A percentile compares a stretch with the other conserved stretches of the same genome.
phyloP scores from a whole-genome alignment of 2,888 invertebrate genomes.

The Epistrophe grossulariae region DNA sequence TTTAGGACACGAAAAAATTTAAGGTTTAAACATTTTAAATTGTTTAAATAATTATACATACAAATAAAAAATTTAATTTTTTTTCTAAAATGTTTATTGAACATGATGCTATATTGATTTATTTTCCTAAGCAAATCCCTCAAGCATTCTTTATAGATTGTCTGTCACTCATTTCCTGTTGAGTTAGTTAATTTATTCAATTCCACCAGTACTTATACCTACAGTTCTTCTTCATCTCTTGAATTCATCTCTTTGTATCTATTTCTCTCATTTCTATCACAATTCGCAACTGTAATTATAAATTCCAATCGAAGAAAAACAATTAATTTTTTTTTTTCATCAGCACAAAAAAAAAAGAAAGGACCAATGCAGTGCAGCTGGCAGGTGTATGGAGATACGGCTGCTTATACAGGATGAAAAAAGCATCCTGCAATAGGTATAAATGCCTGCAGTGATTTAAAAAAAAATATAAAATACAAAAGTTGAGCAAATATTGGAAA shows the following conservation, averaged over 20 bases:
- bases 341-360: slow-evolving; percentile 22
- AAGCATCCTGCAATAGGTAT: not conserved
- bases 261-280: slow-evolving; percentile 17
- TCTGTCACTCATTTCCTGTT: not conserved
- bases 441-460: slow-evolving; percentile 2
- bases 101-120: no score
- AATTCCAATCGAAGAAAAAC: slow-evolving; percentile 72
- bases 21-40: no score
- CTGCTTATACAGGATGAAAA: not conserved
- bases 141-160: not conserved
- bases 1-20: no score
- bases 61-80: no score
- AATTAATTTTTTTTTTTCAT: slow-evolving; percentile 57
- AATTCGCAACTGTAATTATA: slow-evolving; percentile 64
- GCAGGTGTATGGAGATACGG: not conserved
- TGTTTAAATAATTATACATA: no score
- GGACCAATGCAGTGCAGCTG: slow-evolving; percentile 42
- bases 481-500: slow-evolving; percentile 48
- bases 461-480: slow-evolving; percentile 12
- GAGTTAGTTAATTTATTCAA: slow-evolving; percentile 20
- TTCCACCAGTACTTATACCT: not conserved
- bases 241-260: not conserved
- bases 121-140: not conserved
- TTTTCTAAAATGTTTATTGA: no score
- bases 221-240: slow-evolving; percentile 6